Evolutionary conservation across 1,140 invertebrate species (phyloP), one percentile per base, ranked within the genome.

Genomic region (Diabrotica undecimpunctata): DNA sequence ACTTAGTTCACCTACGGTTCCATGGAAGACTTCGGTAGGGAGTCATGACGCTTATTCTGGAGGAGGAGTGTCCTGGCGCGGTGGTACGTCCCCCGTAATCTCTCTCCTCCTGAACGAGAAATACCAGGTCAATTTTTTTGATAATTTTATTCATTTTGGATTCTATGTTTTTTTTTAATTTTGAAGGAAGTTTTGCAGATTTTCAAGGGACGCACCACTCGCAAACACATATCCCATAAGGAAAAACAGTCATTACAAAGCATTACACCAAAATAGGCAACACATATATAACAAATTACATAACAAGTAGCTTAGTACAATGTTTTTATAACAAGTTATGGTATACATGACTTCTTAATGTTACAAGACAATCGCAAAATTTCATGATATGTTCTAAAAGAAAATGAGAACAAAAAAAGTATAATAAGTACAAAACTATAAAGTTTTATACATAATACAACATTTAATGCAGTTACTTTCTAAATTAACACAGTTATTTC

Each of bases 91-190:
- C 77, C 74, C 70, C 73, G 67, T 57, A 67, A 67, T 66, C 69
- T 69, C 66, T 69, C 70, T 74, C 74, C 74, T 75, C 77, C 77
- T 78, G 77, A 75, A 77, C 77, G 71, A 78, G 77, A 78, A 77
- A 78, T 66, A 77, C 66, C 58, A 37, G 9, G n/a, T 62, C 52
- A 62, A 46, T 62, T 36, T 52, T 62, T 9, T 62, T 39, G 13
- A 14, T 54, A 9, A 3, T 38, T 13, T 35, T 62, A 36, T 55
- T 10, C n/a, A 25, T 14, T 10, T 13, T n/a, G 6, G 13, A 35
- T 54, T 54, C 63, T 64, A 35, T 10, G n/a, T 62, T 53, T 52
- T 61, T 68, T 38, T 56, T 65, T 12, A 52, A 50, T 54, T 54
- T 64, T 54, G 46, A 39, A 66, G 37, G 52, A 39, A 46, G 41